Evolutionary conservation across 2,113 vertebrate genomes (phyloP).

Genomic region (Uropsilus gracilis): DNA sequence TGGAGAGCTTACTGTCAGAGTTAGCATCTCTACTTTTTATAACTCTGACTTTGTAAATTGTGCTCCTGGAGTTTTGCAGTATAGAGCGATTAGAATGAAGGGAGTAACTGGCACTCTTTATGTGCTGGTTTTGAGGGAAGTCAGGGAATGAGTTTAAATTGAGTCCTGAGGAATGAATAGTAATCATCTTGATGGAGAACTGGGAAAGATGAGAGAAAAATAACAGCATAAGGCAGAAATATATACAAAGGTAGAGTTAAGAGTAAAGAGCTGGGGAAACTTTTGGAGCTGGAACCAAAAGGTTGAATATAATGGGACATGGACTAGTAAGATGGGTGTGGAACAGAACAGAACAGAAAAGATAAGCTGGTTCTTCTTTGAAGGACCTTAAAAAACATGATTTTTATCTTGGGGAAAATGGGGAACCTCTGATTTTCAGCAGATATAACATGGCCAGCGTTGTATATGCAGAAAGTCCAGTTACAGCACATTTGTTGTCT

Average conservation of each 20-base stretch:
- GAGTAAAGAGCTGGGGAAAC: background rate
- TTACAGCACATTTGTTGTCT: background rate
- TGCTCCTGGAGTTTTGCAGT: background rate
- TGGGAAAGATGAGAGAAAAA: background rate
- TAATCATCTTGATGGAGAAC: background rate
- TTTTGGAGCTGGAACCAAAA: background rate
- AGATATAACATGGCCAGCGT: background rate
- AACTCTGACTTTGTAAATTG: background rate
- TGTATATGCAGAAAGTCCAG: background rate
- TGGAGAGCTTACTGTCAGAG: background rate
- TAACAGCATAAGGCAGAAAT: background rate
- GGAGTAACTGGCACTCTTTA: background rate
- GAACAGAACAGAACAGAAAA: background rate
- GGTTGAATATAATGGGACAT: background rate
- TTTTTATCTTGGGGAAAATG: background rate
- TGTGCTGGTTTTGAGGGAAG: background rate
- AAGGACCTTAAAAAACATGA: background rate
- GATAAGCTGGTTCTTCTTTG: background rate
- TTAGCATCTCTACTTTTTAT: background rate
- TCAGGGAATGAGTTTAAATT: constrained; percentile 6
- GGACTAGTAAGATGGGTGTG: background rate
- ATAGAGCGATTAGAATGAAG: constrained; percentile 8
- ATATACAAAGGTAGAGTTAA: background rate
- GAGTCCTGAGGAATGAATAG: background rate
- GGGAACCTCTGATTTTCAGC: background rate